These are phyloP conservation scores for Spheniscus mendiculus DNA, from an alignment of 2,113 vertebrate genomes.

Conservation along the genomic window DNA sequence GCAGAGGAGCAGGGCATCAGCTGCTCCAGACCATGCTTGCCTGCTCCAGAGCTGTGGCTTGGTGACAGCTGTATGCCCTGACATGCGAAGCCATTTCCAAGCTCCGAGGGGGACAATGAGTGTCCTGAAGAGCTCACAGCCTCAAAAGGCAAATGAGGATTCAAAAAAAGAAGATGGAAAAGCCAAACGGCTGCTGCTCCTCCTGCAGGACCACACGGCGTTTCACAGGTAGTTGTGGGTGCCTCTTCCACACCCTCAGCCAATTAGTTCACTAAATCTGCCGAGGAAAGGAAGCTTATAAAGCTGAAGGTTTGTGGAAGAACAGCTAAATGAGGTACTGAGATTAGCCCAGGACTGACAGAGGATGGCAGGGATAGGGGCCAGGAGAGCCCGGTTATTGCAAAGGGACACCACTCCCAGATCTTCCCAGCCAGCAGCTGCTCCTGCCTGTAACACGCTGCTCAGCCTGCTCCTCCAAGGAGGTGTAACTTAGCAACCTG, in stretches of 20 bases:
- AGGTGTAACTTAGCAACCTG: constrained; percentile 64
- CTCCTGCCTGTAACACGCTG: neutral
- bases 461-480: neutral
- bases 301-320: neutral
- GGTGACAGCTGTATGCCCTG: neutral
- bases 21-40: neutral
- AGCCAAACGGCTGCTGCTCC: neutral
- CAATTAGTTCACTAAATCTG: neutral
- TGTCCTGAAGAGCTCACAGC: neutral
- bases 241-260: neutral
- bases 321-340: neutral
- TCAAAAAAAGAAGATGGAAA: neutral
- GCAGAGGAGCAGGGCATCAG: neutral
- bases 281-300: accelerated
- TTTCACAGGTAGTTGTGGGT: neutral
- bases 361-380: neutral
- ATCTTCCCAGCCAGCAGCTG: neutral
- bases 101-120: accelerated
- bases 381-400: neutral
- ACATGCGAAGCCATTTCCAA: accelerated
- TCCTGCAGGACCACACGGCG: accelerated
- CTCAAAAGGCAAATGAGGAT: neutral
- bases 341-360: accelerated
- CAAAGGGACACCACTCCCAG: neutral
- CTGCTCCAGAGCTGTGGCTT: neutral